A percentile compares a stretch with the other conserved stretches of the same genome.
Evolutionary conservation across 2,888 invertebrate genomes (phyloP).

Genomic region (Leptogaster cylindrica): DNA sequence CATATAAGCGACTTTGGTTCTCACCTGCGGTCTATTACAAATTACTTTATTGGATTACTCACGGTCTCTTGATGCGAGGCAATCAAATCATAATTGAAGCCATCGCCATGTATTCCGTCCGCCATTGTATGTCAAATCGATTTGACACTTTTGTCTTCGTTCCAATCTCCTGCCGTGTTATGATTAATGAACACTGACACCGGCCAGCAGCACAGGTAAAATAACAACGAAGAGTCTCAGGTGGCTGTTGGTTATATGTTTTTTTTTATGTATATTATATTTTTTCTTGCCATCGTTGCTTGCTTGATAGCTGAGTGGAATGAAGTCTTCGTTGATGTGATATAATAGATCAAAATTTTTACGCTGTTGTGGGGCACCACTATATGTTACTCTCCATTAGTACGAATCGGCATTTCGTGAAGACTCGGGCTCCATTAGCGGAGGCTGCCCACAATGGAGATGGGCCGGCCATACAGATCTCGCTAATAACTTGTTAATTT

Average conservation of each 20-base stretch:
- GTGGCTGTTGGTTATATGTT: not conserved
- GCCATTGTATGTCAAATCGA: conserved; percentile 41
- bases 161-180: conserved; percentile 35
- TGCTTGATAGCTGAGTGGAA: conserved; percentile 5
- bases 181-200: conserved; percentile 37
- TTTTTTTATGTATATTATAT: not conserved
- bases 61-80: conserved; percentile 10
- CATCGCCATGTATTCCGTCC: conserved; percentile 16
- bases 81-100: conserved; percentile 33
- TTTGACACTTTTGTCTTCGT: conserved; percentile 43
- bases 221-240: not conserved
- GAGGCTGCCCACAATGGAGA: conserved; percentile 5
- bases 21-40: conserved; percentile 38
- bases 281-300: not conserved
- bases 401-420: conserved; percentile 20
- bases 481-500: conserved; percentile 42
- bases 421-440: conserved; percentile 22
- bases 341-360: conserved; percentile 27
- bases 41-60: conserved; percentile 35
- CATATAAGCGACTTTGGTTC: conserved; percentile 1
- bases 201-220: conserved; percentile 18
- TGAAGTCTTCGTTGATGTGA: conserved; percentile 35
- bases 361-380: conserved; percentile 13
- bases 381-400: conserved; percentile 28
- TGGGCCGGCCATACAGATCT: conserved; percentile 22